Conservation (phyloP, 2,888 invertebrate species). For the Drosophila dives region DNA sequence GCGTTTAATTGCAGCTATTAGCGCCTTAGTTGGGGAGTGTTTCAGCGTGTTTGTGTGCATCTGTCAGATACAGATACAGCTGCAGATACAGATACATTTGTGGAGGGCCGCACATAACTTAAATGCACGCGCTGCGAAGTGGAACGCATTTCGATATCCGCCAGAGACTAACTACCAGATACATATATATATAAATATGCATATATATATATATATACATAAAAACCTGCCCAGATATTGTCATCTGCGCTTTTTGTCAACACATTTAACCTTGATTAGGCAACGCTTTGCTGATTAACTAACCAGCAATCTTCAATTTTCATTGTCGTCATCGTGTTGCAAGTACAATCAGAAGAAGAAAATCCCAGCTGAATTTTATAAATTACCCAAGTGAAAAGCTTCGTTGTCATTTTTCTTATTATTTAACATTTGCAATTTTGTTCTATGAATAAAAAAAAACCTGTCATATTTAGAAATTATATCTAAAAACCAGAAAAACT, state of each 20-base stretch:
- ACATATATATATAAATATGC: not conserved
- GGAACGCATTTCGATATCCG: slow-evolving; percentile 84
- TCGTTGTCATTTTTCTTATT: not conserved
- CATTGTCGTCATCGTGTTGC: slow-evolving; percentile 30
- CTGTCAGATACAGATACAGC: slow-evolving; percentile 31
- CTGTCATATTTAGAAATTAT: not conserved
- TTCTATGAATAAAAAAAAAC: not conserved
- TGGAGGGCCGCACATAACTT: slow-evolving; percentile 47
- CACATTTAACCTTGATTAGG: slow-evolving; percentile 66
- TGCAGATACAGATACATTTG: slow-evolving; percentile 20
- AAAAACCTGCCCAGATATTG: slow-evolving; percentile 10
- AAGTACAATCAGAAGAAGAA: slow-evolving; percentile 10
- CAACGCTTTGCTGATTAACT: slow-evolving; percentile 57
- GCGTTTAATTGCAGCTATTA: slow-evolving; percentile 48
- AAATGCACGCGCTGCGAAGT: slow-evolving; percentile 83
- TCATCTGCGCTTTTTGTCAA: slow-evolving; percentile 38
- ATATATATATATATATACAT: slow-evolving; percentile 8
- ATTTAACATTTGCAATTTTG: not conserved
- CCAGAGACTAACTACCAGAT: slow-evolving; percentile 45
- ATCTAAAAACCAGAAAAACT: not conserved
- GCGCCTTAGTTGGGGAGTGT: slow-evolving; percentile 18
- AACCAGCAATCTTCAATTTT: slow-evolving; percentile 23
- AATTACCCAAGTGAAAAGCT: not conserved
- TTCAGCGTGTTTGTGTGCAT: slow-evolving; percentile 29
- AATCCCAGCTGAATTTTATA: not conserved